A percentile compares a stretch with the other conserved stretches of the same genome.
phyloP scores from a whole-genome alignment of 2,888 invertebrate genomes.

The Monoplex corrugatus region DNA sequence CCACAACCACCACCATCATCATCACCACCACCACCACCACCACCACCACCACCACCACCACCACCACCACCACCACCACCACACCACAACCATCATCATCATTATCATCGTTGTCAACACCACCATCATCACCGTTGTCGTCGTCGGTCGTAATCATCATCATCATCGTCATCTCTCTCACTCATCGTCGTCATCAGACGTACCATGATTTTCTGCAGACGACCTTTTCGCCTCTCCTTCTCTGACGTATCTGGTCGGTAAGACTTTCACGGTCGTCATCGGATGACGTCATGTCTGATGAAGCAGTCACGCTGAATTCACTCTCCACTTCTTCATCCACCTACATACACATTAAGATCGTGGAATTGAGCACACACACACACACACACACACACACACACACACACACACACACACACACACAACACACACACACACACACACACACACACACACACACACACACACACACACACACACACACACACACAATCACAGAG shows the following conservation, averaged over 20 bases:
- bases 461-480: no score
- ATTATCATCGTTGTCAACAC: no score
- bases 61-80: no score
- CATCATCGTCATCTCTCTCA: no score
- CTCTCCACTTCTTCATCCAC: conserved; percentile 41
- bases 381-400: not conserved
- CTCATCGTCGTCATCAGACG: no score
- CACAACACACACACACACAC: conserved; percentile 1
- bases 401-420: conserved; percentile 1
- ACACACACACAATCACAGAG: not conserved
- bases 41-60: no score
- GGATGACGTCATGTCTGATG: conserved; percentile 27
- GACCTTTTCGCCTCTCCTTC: not conserved
- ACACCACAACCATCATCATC: no score
- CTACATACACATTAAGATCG: not conserved
- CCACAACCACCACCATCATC: no score
- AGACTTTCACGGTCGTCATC: not conserved
- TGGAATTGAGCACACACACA: not conserved
- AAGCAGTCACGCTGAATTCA: conserved; percentile 36
- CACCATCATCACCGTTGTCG: no score
- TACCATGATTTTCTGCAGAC: conserved; percentile 32
- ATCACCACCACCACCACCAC: no score
- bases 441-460: conserved; percentile 1
- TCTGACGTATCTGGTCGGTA: not conserved
- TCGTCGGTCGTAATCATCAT: no score